phyloP scores from a whole-genome alignment of 2,888 invertebrate species.

The Conomelus anceps region DNA sequence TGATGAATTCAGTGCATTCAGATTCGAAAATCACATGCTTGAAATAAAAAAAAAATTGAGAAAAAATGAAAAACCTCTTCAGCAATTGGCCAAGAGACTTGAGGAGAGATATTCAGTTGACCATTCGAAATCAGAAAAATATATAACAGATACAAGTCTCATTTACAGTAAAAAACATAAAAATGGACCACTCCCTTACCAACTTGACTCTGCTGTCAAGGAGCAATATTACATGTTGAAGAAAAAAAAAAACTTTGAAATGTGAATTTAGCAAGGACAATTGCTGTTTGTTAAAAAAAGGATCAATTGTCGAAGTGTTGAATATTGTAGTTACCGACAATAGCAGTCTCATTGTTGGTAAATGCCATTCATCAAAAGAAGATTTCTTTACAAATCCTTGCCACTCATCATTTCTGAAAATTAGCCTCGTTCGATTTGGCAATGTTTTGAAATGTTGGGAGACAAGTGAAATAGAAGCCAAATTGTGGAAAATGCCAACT shows the following conservation, averaged over 20 bases:
- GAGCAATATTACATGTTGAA: neutral
- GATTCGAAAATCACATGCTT: conserved; percentile 30
- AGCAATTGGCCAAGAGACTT: too few species aligned
- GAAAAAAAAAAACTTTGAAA: neutral
- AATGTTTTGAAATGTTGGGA: neutral
- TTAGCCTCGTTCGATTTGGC: neutral
- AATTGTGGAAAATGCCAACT: too few species aligned
- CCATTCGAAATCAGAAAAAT: too few species aligned
- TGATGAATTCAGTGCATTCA: conserved; percentile 32
- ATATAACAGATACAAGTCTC: too few species aligned
- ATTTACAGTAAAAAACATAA: too few species aligned
- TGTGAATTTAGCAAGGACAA: neutral
- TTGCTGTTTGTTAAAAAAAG: conserved; percentile 12
- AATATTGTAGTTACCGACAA: neutral
- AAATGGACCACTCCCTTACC: neutral
- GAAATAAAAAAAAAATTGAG: too few species aligned
- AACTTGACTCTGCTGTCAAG: neutral
- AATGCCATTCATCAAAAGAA: neutral
- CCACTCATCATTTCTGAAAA: conserved; percentile 2
- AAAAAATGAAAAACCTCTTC: too few species aligned
- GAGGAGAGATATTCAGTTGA: too few species aligned
- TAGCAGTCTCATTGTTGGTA: neutral
- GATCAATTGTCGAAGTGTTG: neutral
- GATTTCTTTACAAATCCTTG: neutral
- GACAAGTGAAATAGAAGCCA: neutral